Evolutionary conservation across 2,113 vertebrate species (phyloP), one percentile per base, ranked within the genome.

Genomic region (Gobiocypris rarus): DNA sequence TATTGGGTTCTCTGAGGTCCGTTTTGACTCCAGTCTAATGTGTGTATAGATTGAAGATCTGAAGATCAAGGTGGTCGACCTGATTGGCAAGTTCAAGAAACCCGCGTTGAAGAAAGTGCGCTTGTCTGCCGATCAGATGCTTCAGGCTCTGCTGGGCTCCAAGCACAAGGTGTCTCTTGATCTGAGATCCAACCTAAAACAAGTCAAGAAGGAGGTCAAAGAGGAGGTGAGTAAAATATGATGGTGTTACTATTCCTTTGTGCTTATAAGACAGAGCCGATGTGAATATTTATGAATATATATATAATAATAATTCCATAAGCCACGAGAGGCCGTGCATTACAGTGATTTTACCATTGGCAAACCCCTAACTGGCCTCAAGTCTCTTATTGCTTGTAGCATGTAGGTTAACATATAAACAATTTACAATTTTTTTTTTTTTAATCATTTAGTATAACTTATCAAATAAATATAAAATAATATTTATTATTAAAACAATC

Each of bases 91-190:
- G 91, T 97, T 97, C 92, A 97, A 97, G 95, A 91, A 96, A 87
- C 96, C 96, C 0, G 91, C 96, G 0, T 91, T 97, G 86, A 92
- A 91, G 34, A 90, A 95, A 65, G 96, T 97, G 84, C 95, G 96
- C 77, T 95, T 97, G 95, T 97, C 96, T 0, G 96, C 96, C 0
- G 96, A 97, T 0, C 95, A 96, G 0, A 97, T 97, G 96, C 93
- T 97, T 41, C 89, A 94, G 54, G 96, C 96, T 0, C 92, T 97
- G 91, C 93, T 97, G 92, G 96, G 96, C 89, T 96, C 96, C 88
- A 97, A 97, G 88, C 96, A 97, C 95, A 97, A 96, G 86, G 96
- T 97, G 90, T 95, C 93, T 92, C 95, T 97, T 95, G 96, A 97
- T 86, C 94, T 97, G 85, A 89, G 96, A 71, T 94, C 96, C 92